phyloP scores from a whole-genome alignment of 2,888 invertebrate species.

The Himalopsyche tibetana region DNA sequence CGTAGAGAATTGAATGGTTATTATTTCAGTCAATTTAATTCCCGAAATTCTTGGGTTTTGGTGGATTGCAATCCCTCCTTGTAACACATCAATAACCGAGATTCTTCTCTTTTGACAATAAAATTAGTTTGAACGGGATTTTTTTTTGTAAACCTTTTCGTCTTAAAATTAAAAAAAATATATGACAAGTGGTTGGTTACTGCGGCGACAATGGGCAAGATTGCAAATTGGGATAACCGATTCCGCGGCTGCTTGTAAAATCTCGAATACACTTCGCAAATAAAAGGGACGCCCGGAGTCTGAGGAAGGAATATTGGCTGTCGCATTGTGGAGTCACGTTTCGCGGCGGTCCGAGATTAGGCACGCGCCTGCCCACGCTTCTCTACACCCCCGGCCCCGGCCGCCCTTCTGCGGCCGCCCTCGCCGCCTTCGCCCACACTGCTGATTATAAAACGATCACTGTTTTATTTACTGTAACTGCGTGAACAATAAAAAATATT shows the following conservation, averaged over 20 bases:
- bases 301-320: not conserved
- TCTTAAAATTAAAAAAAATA: too few relatives aligned
- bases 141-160: too few relatives aligned
- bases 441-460: slow-evolving; percentile 31
- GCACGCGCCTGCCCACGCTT: slow-evolving; percentile 49
- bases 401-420: not conserved
- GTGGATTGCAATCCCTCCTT: too few relatives aligned
- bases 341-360: slow-evolving; percentile 57
- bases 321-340: slow-evolving; percentile 59
- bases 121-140: too few relatives aligned
- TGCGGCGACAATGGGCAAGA: not conserved
- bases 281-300: not conserved
- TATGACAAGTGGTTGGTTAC: too few relatives aligned
- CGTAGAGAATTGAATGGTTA: too few relatives aligned
- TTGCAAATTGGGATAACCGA: slow-evolving; percentile 6
- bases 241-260: slow-evolving; percentile 7
- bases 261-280: slow-evolving; percentile 40
- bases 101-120: too few relatives aligned
- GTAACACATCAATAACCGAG: too few relatives aligned
- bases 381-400: slow-evolving; percentile 9
- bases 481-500: not conserved
- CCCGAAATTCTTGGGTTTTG: too few relatives aligned
- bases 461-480: not conserved
- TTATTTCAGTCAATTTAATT: too few relatives aligned
- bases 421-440: not conserved